Base-by-base conservation (phyloP, 2,888 invertebrate genomes). In the Euplagia quadripunctaria region DNA sequence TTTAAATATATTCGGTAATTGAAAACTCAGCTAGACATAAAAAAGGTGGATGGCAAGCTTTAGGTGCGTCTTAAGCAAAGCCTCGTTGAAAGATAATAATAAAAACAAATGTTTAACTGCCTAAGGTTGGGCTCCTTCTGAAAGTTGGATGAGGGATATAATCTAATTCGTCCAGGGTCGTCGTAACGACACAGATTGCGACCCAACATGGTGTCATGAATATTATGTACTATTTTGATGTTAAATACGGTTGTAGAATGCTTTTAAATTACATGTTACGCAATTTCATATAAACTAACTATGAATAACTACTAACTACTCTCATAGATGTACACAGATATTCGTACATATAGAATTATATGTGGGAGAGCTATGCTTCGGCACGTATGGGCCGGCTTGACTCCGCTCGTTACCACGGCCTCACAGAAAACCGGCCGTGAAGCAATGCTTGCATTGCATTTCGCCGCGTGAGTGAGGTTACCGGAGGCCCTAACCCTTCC, bases 91-190 rank as follows among this genome's bases (percentile, higher is more conserved):
- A 69, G 64, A 75, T 70, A 61, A 75, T 68, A 72, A 75, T 68
- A 70, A 75, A 70, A 75, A 72, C 75, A 72, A 75, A 70, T 75
- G 68, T 70, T 72, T 70, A 70, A 70, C 67, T 70, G 55, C n/a
- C 64, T 61, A 51, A 76, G 72, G 71, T 70, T 66, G 31, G 58
- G 61, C 31, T 74, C 55, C 68, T 75, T 68, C 49, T 46, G 52
- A 66, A 75, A 75, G 71, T 75, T 75, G 66, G 69, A 75, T 75
- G 71, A 71, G 76, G 52, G 65, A 68, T 71, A 66, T 76, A 76
- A 73, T 73, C 68, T 71, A 66, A 73, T 76, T 73, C 71, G 65
- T 46, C 63, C 51, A 61, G 61, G 68, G 64, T 69, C 63, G 49
- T 66, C 31, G 17, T 73, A 68, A 73, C 63, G 70, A 61, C 42